Percentiles rank a stretch among this genome's conserved stretches.
These are phyloP conservation scores for Paracentrotus lividus DNA, from an alignment of 53 echinoderm and acorn worm species.

Conservation along the genomic window DNA sequence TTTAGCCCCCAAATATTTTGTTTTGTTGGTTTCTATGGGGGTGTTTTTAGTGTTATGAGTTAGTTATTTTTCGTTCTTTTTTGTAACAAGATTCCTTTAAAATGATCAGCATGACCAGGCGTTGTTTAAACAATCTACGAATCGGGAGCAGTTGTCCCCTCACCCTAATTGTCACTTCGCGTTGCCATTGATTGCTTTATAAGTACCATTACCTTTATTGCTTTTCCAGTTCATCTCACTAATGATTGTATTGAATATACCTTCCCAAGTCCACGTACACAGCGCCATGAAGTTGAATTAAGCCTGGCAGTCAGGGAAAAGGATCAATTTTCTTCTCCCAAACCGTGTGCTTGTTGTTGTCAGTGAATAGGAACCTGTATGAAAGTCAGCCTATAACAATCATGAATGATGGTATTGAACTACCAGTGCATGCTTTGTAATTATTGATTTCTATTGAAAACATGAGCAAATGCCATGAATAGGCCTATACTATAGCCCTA, in stretches of 20 bases:
- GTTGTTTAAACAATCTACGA: background rate
- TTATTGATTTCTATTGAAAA: conserved; percentile 31
- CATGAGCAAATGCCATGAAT: background rate
- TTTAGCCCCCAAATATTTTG: too few relatives aligned
- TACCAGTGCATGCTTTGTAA: background rate
- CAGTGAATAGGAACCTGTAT: background rate
- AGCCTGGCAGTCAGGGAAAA: background rate
- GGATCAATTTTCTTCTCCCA: conserved; percentile 5
- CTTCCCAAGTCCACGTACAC: conserved; percentile 4
- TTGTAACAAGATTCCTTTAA: too few relatives aligned
- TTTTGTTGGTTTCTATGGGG: too few relatives aligned
- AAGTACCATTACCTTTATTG: conserved; percentile 48
- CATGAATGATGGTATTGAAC: conserved; percentile 21
- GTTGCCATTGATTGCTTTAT: conserved; percentile 38
- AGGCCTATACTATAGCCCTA: background rate
- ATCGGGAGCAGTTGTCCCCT: background rate
- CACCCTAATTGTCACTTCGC: background rate
- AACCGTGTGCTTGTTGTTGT: conserved; percentile 1
- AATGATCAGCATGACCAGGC: too few relatives aligned
- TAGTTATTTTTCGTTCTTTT: too few relatives aligned
- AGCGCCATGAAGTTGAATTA: conserved; percentile 24
- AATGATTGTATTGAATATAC: conserved; percentile 41
- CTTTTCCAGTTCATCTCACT: conserved; percentile 47
- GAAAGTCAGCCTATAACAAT: background rate
- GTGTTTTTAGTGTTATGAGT: too few relatives aligned